Base-by-base conservation (phyloP, 2,888 invertebrate species). In the Drosophila anceps region DNA sequence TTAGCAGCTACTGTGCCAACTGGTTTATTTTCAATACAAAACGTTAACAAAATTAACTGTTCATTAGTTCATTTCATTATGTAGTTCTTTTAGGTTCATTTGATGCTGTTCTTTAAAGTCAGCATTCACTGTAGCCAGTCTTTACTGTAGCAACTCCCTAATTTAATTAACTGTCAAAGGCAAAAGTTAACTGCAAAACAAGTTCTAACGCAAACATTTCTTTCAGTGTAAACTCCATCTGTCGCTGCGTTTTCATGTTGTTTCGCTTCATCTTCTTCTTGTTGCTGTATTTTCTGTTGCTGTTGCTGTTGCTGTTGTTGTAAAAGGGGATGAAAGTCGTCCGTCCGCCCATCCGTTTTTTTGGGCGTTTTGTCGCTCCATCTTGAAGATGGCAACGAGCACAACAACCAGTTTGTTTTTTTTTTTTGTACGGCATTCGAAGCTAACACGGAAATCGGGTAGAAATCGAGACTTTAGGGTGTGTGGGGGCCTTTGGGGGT, bases 311-410 rank as follows among this genome's bases (percentile, higher is more conserved):
- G n/a, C n/a, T n/a, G n/a, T 69, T 75, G 39, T 65, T 67, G 55
- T 63, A 62, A 69, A 77, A 85, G 73, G 90, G 84, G 90, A 82
- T 84, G 88, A 89, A 87, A 82, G 70, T 79, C 76, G 62, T 71
- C 70, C 73, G 73, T 35, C 20, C 29, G 73, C 27, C 68, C 73
- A 68, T 69, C 73, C 70, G 70, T 46, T 48, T 31, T 48, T 43
- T 69, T 84, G 72, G 86, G 81, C 69, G 81, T 50, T 73, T 73
- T 80, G 59, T 62, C 58, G 70, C 72, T 81, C 67, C 71, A 70
- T 84, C 88, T 89, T 84, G 66, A 84, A 89, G 85, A 84, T 87
- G 81, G 85, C 85, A 87, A 84, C 88, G 67, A 44, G 68, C 81
- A 79, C 55, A 80, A 68, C 80, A 78, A 77, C 73, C 69, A 81